Base-by-base conservation (phyloP, 1,140 invertebrate species). In the Diorhabda sublineata region DNA sequence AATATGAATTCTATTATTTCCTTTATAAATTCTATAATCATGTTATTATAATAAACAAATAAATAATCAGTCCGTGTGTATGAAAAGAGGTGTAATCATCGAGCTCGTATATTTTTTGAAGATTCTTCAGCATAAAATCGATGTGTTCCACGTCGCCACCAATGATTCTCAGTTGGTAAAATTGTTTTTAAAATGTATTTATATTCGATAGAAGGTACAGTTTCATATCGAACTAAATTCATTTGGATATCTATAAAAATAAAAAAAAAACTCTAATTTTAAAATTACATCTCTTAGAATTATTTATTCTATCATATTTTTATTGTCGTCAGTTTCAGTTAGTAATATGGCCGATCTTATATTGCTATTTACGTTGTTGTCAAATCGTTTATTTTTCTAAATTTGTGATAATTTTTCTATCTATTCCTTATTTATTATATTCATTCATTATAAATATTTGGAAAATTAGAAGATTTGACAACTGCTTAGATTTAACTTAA, bases 141-240 rank as follows among this genome's bases (percentile, higher is more conserved):
- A 58, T 74, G 73, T 2, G 70, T 74, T 11, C 73, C 73, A 41
- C 73, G 58, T 67, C 65, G 68, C 73, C 73, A 74, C 73, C 73
- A 74, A 58, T 47, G 45, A 11, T 70, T 64, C 58, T 74, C 66
- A 5, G 41, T 52, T 5, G 73, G 73, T 3, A 74, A 44, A 8
- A 74, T 69, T 6, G 45, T 66, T 64, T 65, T 74, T 4, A 74
- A n/a, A 2, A 74, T 63, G 45, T 74, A 74, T 67, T 74, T 74
- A 42, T 74, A 74, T 64, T 69, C 68, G 9, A 74, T 70, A 3
- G 70, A 70, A 47, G 71, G 70, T 57, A 45, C n/a, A 47, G 58
- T 26, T 47, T 64, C 72, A 41, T 71, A 58, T 59, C 59, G 70
- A 45, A 71, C 58, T 56, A 66, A 63, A 42, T 64, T 66, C 9